Percentiles rank a stretch among this genome's conserved stretches.
phyloP scores from a whole-genome alignment of 2,797 vertebrate species.

The Sternotherus odoratus region DNA sequence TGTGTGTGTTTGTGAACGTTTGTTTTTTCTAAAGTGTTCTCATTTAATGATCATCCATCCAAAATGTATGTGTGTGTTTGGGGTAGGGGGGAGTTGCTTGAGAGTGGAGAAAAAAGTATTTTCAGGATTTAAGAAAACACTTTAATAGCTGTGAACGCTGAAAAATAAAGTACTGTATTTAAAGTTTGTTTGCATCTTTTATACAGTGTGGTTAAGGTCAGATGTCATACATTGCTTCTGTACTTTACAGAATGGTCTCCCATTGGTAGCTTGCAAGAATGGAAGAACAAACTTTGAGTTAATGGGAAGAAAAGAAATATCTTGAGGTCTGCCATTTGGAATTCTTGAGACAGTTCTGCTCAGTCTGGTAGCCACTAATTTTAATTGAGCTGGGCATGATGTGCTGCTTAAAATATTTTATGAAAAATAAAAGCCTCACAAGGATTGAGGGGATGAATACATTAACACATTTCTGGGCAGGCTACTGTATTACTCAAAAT shows the following conservation, averaged over 20 bases:
- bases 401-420: background rate
- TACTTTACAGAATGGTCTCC: background rate
- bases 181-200: conserved; percentile 26
- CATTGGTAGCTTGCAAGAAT: background rate
- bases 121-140: conserved; percentile 38
- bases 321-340: background rate
- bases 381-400: background rate
- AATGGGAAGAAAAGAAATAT: background rate
- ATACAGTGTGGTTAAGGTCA: conserved; percentile 21
- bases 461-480: no score
- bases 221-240: background rate
- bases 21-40: conserved; percentile 33
- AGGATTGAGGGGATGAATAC: no score
- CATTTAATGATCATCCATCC: conserved; percentile 7
- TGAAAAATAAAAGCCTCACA: no score
- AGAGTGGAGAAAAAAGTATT: conserved; percentile 23
- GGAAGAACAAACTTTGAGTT: background rate
- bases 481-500: no score
- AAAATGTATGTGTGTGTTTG: conserved; percentile 26
- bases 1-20: conserved; percentile 42
- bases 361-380: background rate
- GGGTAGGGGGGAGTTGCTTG: background rate
- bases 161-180: conserved; percentile 70
- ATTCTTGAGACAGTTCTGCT: background rate
- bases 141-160: conserved; percentile 57